Percentiles rank a stretch among this genome's conserved stretches.
Evolutionary conservation across 2,797 vertebrate species (phyloP).

Genomic region (Galaxias olidus): DNA sequence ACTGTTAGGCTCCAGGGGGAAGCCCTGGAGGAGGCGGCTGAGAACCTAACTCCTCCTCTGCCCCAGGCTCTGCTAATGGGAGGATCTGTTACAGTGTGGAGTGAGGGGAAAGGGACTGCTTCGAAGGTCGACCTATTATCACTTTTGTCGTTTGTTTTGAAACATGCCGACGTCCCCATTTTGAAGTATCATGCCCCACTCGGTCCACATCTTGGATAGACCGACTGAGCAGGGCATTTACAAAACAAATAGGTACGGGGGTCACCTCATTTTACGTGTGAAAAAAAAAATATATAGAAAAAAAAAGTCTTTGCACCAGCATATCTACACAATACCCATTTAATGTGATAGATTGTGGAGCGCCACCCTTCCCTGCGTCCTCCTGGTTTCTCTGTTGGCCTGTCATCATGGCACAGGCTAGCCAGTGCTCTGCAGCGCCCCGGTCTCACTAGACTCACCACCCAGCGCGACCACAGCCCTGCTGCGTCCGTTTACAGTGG

Average conservation of each 20-base stretch:
- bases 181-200: slow-evolving; percentile 15
- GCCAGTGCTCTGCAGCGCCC: slow-evolving; percentile 13
- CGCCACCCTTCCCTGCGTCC: background rate
- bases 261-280: slow-evolving; percentile 22
- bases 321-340: slow-evolving; percentile 8
- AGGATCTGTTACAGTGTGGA: slow-evolving; percentile 56
- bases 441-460: slow-evolving; percentile 26
- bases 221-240: background rate
- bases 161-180: slow-evolving; percentile 2
- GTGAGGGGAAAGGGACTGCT: slow-evolving; percentile 17
- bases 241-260: slow-evolving; percentile 7
- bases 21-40: slow-evolving; percentile 23
- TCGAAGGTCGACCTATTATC: slow-evolving; percentile 4
- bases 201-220: slow-evolving; percentile 13
- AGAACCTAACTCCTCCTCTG: slow-evolving; percentile 25
- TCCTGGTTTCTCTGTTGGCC: background rate
- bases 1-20: slow-evolving; percentile 35
- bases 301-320: slow-evolving; percentile 21
- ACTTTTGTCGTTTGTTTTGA: slow-evolving; percentile 2
- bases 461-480: background rate
- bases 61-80: slow-evolving; percentile 47
- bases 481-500: slow-evolving; percentile 35
- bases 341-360: slow-evolving; percentile 40
- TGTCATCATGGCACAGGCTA: background rate
- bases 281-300: slow-evolving; percentile 12